These are phyloP conservation scores for Myrmecophaga tridactyla DNA, from an alignment of 2,113 vertebrate genomes.

Conservation along the genomic window DNA sequence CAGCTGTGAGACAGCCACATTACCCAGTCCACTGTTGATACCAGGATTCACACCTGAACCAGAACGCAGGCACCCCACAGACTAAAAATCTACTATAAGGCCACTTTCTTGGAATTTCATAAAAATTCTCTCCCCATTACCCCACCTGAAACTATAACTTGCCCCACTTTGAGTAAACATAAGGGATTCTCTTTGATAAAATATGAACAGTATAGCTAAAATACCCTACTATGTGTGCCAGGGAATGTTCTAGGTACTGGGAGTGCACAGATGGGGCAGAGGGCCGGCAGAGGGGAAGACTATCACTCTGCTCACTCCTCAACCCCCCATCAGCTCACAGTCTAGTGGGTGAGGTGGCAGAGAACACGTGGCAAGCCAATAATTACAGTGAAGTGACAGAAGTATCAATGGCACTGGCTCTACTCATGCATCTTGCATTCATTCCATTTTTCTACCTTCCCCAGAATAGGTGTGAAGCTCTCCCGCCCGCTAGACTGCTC, in stretches of 20 bases:
- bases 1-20: accelerated
- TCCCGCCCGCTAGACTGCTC: neutral
- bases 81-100: neutral
- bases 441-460: neutral
- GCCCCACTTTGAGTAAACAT: neutral
- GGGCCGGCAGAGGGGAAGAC: accelerated
- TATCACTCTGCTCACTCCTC: neutral
- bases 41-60: neutral
- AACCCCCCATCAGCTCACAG: neutral
- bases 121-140: neutral
- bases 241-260: neutral
- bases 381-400: neutral
- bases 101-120: neutral
- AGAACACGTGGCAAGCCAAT: neutral
- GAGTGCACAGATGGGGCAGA: neutral
- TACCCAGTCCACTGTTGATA: neutral
- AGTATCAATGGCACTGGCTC: neutral
- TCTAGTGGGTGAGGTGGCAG: neutral
- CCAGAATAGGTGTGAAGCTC: neutral
- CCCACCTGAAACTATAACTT: neutral
- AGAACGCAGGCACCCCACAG: neutral
- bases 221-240: neutral
- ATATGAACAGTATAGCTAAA: neutral
- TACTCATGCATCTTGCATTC: neutral
- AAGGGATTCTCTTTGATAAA: neutral